Percentiles rank a stretch among this genome's conserved stretches.
These are phyloP conservation scores for Epirrhoe tristata DNA, from an alignment of 2,888 invertebrate genomes.

Conservation along the genomic window DNA sequence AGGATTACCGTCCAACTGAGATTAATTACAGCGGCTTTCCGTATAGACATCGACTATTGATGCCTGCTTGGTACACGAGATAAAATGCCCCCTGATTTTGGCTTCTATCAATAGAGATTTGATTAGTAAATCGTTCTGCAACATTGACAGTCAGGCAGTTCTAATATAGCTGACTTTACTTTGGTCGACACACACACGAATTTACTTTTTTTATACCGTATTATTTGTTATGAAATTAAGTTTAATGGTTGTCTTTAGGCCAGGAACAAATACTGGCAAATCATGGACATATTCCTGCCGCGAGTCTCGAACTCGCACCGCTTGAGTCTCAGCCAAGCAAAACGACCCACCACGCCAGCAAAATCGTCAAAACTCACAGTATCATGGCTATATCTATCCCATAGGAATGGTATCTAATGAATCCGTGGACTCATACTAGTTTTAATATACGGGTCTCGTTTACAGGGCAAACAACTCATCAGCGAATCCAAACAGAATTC, in stretches of 20 bases:
- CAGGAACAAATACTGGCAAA: no score
- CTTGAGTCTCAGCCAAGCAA: no score
- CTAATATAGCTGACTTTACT: background rate
- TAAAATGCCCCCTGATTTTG: conserved; percentile 21
- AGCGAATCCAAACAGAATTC: conserved; percentile 64
- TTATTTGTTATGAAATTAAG: no score
- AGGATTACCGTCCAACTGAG: conserved; percentile 67
- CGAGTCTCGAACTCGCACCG: no score
- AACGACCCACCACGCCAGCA: no score
- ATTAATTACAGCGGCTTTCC: conserved; percentile 62
- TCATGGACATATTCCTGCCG: no score
- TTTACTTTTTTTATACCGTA: no score
- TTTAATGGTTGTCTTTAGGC: no score
- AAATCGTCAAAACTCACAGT: no score
- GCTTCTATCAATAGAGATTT: conserved; percentile 18
- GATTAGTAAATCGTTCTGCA: background rate
- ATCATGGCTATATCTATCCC: no score
- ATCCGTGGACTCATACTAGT: background rate
- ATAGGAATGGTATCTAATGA: background rate
- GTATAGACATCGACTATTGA: conserved; percentile 40
- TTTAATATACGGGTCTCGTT: conserved; percentile 65
- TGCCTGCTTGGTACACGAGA: conserved; percentile 26
- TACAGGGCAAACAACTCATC: conserved; percentile 76
- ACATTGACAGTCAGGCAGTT: background rate
- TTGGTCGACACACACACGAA: no score